phyloP scores from a whole-genome alignment of 2,888 invertebrate genomes.

The Caenorhabditis sp. region DNA sequence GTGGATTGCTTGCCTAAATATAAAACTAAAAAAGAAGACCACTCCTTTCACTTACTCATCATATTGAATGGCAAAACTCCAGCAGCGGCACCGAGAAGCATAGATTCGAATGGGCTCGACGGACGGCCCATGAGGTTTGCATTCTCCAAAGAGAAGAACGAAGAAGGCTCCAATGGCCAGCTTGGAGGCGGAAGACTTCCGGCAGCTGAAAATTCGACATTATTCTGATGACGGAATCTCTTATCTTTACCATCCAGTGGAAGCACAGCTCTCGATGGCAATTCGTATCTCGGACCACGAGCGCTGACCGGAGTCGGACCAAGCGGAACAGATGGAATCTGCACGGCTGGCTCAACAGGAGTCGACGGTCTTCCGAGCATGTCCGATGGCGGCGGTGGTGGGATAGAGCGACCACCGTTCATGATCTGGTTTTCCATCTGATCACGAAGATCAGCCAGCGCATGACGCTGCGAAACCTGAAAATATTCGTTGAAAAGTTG shows the following conservation, averaged over 20 bases:
- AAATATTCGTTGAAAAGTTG: background rate
- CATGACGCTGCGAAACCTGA: constrained; percentile 71
- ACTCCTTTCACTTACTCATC: constrained; percentile 5
- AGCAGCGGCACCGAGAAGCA: constrained; percentile 47
- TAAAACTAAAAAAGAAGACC: background rate
- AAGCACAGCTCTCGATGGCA: constrained; percentile 1
- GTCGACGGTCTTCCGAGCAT: constrained; percentile 40
- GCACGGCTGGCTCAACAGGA: constrained; percentile 41
- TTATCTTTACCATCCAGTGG: constrained; percentile 15
- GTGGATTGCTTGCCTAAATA: constrained; percentile 40
- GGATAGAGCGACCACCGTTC: constrained; percentile 36
- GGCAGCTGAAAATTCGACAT: constrained; percentile 4
- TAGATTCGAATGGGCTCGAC: constrained; percentile 55
- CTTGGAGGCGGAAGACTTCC: constrained; percentile 68
- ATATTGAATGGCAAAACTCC: constrained; percentile 39
- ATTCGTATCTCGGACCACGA: constrained; percentile 44
- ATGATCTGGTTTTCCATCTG: constrained; percentile 63
- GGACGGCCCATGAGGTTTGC: constrained; percentile 40
- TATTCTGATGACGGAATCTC: background rate
- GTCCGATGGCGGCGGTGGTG: constrained; percentile 16
- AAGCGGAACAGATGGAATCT: constrained; percentile 23
- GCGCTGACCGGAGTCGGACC: constrained; percentile 47
- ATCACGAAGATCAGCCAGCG: constrained; percentile 67
- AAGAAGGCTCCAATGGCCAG: constrained; percentile 74
- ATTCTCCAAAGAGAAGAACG: constrained; percentile 64